These are phyloP conservation scores for Geodia barretti DNA, from an alignment of 37 sponge, comb jelly and placozoan genomes.

Conservation along the genomic window DNA sequence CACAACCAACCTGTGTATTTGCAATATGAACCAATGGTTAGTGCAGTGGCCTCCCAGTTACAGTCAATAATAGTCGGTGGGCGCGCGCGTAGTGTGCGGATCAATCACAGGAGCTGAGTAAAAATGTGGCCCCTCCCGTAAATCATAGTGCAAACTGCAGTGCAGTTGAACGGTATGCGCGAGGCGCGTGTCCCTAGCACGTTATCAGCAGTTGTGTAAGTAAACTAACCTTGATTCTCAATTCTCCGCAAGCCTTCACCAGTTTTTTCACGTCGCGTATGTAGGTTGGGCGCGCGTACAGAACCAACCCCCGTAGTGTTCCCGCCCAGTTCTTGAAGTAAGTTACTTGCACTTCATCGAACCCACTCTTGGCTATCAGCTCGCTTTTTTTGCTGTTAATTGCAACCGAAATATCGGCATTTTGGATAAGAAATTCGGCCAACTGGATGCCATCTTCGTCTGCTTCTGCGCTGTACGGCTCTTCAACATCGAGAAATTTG, in stretches of 20 bases:
- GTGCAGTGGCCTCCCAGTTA: no score
- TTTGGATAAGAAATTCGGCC: background rate
- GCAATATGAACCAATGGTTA: no score
- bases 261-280: background rate
- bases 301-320: background rate
- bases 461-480: background rate
- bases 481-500: background rate
- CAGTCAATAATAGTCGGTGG: no score
- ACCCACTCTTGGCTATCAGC: background rate
- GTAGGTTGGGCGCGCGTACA: background rate
- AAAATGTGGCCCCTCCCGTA: no score
- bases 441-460: background rate
- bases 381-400: background rate
- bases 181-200: no score
- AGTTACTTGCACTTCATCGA: background rate
- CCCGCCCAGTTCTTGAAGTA: constrained; percentile 3
- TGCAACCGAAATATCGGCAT: background rate
- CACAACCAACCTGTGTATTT: constrained; percentile 15
- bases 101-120: no score
- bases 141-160: no score
- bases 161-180: no score
- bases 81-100: no score
- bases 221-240: background rate
- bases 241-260: background rate
- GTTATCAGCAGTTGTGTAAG: background rate